phyloP scores from a whole-genome alignment of 2,113 vertebrate genomes.

The Antechinus flavipes region DNA sequence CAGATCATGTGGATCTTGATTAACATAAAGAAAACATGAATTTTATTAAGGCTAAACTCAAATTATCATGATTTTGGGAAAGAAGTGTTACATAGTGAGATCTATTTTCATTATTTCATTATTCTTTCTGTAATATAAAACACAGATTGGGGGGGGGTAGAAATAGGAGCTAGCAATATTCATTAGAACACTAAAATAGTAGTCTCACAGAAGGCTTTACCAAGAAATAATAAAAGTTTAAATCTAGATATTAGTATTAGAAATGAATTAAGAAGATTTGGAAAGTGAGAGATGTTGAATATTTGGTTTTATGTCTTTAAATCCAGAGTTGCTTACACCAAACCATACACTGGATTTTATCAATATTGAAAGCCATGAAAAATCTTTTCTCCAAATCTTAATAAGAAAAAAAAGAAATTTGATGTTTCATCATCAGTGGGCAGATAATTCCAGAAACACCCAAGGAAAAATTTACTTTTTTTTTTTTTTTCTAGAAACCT shows the following conservation, averaged over 20 bases:
- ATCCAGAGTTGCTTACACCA: neutral
- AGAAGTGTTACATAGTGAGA: neutral
- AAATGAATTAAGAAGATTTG: neutral
- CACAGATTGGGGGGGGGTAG: neutral
- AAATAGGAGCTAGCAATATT: neutral
- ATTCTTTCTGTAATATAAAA: neutral
- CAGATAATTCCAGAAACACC: conserved; percentile 62
- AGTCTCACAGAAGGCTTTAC: neutral
- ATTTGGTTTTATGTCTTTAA: neutral
- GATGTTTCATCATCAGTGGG: neutral
- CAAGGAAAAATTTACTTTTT: conserved; percentile 86
- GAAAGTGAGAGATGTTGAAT: neutral
- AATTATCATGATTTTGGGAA: neutral
- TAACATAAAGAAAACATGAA: neutral
- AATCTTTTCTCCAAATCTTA: neutral
- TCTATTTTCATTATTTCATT: neutral
- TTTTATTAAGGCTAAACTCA: neutral
- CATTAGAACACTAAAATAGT: neutral
- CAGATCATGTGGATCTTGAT: neutral
- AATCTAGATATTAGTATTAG: neutral
- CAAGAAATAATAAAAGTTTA: neutral
- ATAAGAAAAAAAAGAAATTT: neutral
- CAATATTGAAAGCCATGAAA: neutral
- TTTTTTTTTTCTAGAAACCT: conserved; percentile 86
- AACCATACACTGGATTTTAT: neutral